These are phyloP conservation scores for Chaenodraco wilsoni DNA, from an alignment of 2,797 vertebrate genomes.

Conservation along the genomic window DNA sequence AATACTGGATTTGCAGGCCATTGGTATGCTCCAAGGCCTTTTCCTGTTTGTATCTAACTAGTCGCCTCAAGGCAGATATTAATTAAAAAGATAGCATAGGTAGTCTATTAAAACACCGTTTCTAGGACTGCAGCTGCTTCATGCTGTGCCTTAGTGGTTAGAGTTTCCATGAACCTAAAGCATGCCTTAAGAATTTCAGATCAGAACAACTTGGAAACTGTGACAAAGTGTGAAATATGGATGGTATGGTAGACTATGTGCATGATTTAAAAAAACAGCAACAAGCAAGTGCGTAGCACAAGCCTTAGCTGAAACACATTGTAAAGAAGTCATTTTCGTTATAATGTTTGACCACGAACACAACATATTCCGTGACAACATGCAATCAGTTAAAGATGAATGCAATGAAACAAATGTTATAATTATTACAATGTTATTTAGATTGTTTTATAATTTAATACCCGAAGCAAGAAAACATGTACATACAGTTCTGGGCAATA, in stretches of 20 bases:
- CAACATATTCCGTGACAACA: neutral
- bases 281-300: neutral
- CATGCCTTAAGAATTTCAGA: slow-evolving; percentile 5
- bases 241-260: neutral
- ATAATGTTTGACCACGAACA: neutral
- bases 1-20: slow-evolving; percentile 57
- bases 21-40: slow-evolving; percentile 60
- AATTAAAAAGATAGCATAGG: slow-evolving; percentile 78
- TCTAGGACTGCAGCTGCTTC: slow-evolving; percentile 34
- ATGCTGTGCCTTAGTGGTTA: slow-evolving; percentile 10
- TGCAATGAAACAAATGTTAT: slow-evolving; percentile 2
- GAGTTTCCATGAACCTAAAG: slow-evolving; percentile 41
- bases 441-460: neutral
- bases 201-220: slow-evolving; percentile 24
- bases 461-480: neutral
- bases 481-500: slow-evolving; percentile 9
- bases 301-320: neutral
- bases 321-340: neutral
- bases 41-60: slow-evolving; percentile 74
- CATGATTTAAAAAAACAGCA: neutral
- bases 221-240: slow-evolving; percentile 27
- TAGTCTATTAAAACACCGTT: slow-evolving; percentile 47
- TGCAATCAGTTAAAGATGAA: neutral
- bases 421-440: slow-evolving; percentile 15
- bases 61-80: slow-evolving; percentile 79